These are phyloP conservation scores for Rallus limicola DNA, from an alignment of 2,113 vertebrate species.

Conservation along the genomic window DNA sequence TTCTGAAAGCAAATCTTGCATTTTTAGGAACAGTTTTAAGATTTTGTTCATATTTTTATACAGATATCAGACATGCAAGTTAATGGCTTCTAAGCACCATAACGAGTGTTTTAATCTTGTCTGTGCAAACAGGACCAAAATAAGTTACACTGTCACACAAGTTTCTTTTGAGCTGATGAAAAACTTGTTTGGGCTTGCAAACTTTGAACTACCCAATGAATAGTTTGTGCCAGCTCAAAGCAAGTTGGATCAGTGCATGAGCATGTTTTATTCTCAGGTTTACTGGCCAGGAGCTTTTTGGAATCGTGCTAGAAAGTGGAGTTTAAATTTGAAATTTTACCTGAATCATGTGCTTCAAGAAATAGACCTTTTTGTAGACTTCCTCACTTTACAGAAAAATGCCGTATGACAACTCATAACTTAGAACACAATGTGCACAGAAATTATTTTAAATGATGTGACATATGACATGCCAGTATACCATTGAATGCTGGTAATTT, in stretches of 20 bases:
- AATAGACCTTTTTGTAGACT: not conserved
- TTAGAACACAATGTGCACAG: not conserved
- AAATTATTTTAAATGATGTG: not conserved
- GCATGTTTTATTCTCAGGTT: not conserved
- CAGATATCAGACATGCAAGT: not conserved
- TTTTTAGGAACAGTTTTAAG: not conserved
- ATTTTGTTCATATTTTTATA: too few species aligned
- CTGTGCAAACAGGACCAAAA: not conserved
- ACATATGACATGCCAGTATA: not conserved
- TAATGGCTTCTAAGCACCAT: not conserved
- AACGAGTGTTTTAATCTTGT: not conserved
- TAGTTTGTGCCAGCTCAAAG: not conserved
- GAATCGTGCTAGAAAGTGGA: not conserved
- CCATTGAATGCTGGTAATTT: not conserved
- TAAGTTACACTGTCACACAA: not conserved
- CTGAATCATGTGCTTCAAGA: not conserved
- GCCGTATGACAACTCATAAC: fast-evolving
- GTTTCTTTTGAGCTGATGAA: not conserved
- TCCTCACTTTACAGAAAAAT: not conserved
- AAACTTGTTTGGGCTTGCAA: not conserved
- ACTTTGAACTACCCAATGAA: not conserved
- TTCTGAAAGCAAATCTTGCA: not conserved
- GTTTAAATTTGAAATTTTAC: not conserved
- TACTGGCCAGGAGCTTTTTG: not conserved
- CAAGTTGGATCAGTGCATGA: not conserved